Conservation (phyloP, 2,888 invertebrate species). For the Neria commutata region DNA sequence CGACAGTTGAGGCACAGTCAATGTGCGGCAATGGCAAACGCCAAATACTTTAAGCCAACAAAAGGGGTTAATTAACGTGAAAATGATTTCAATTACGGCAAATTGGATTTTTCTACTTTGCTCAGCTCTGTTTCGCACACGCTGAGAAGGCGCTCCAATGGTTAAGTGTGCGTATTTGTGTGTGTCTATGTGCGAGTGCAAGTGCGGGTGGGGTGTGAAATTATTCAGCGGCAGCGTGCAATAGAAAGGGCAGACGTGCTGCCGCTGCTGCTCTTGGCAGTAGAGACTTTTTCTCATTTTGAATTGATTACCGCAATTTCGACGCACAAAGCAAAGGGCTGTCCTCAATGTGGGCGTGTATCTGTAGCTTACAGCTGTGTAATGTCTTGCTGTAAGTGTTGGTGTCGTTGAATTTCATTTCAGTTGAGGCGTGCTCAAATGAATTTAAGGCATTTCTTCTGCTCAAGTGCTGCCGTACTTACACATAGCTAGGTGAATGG, state of each 20-base stretch:
- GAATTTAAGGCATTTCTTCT: slow-evolving; percentile 16
- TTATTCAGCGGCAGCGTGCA: not conserved
- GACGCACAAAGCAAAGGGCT: slow-evolving; percentile 3
- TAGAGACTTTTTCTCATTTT: slow-evolving; percentile 12
- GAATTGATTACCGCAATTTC: slow-evolving; percentile 29
- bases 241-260: not conserved
- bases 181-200: not conserved
- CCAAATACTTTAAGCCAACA: slow-evolving; percentile 32
- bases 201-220: not conserved
- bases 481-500: not conserved
- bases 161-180: not conserved
- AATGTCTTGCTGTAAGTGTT: too few species aligned
- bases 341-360: not conserved
- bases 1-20: too few species aligned
- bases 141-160: not conserved
- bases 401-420: slow-evolving; percentile 8
- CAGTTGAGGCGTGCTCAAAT: slow-evolving; percentile 22
- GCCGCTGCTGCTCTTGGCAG: not conserved
- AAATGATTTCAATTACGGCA: slow-evolving; percentile 44
- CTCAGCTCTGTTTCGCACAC: slow-evolving; percentile 13
- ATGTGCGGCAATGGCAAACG: slow-evolving; percentile 14
- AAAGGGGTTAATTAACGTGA: slow-evolving; percentile 44
- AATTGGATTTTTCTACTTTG: slow-evolving; percentile 27
- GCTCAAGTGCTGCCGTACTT: not conserved
- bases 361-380: too few species aligned